A percentile compares a stretch with the other conserved stretches of the same genome.
These are phyloP conservation scores for Mythimna loreyi DNA, from an alignment of 2,888 invertebrate genomes.

Conservation along the genomic window DNA sequence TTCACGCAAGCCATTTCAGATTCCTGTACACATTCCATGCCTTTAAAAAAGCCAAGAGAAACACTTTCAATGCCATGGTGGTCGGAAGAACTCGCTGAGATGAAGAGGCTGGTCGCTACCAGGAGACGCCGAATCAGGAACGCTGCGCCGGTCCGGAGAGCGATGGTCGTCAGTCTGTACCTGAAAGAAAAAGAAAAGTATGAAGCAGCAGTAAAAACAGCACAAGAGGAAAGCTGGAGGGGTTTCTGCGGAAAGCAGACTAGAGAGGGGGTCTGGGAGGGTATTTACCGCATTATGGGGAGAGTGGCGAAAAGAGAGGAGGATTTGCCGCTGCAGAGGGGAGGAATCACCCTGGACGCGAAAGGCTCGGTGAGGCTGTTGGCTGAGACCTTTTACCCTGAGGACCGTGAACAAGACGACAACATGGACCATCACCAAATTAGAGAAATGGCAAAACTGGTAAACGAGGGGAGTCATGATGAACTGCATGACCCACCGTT, in stretches of 20 bases:
- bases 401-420: background rate
- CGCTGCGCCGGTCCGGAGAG: slow-evolving; percentile 15
- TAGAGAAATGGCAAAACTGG: background rate
- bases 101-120: background rate
- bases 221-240: slow-evolving; percentile 52
- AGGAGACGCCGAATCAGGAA: background rate
- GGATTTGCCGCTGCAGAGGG: background rate
- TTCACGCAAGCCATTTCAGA: background rate
- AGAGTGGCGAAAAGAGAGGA: background rate
- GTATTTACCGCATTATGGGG: background rate
- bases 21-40: background rate
- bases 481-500: background rate
- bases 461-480: background rate
- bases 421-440: background rate
- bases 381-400: background rate
- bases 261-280: background rate
- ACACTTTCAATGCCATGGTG: background rate
- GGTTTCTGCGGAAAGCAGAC: slow-evolving; percentile 55
- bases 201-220: slow-evolving; percentile 25
- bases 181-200: slow-evolving; percentile 44
- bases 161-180: slow-evolving; percentile 28
- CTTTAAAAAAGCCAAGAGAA: background rate
- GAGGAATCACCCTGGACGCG: background rate
- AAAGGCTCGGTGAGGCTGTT: background rate
- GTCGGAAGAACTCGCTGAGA: background rate